A percentile compares a stretch with the other conserved stretches of the same genome.
phyloP scores from a whole-genome alignment of 2,113 vertebrate species.

The Lophura nycthemera region DNA sequence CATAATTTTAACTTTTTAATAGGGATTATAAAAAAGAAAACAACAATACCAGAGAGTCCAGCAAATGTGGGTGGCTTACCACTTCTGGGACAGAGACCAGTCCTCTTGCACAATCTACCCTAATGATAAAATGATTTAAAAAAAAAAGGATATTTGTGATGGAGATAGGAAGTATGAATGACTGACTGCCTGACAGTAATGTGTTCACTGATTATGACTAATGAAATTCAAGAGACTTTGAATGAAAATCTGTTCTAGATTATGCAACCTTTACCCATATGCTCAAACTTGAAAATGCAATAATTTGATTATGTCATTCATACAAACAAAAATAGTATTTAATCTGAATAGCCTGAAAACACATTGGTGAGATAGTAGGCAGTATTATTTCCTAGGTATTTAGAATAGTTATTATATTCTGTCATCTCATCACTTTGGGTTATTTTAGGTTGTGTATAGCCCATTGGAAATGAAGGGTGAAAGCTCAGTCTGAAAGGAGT shows the following conservation, averaged over 20 bases:
- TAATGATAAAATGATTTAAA: background rate
- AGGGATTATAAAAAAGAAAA: background rate
- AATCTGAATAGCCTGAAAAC: background rate
- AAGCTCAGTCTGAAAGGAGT: background rate
- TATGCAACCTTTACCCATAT: accelerated
- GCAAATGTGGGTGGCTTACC: background rate
- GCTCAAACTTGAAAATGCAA: background rate
- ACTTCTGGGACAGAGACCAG: background rate
- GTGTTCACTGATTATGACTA: background rate
- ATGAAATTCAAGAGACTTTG: accelerated
- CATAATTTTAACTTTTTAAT: background rate
- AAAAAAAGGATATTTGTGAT: background rate
- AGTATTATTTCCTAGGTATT: background rate
- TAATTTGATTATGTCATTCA: background rate
- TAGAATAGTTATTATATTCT: background rate
- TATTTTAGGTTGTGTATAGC: background rate
- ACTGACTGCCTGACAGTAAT: background rate
- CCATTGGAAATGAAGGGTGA: background rate
- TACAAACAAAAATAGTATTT: background rate
- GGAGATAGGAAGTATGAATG: background rate
- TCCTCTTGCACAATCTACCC: background rate
- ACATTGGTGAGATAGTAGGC: background rate
- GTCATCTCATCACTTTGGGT: background rate
- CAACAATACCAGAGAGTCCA: background rate
- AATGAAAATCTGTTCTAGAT: background rate